Evolutionary conservation across 2,888 invertebrate genomes (phyloP).

Genomic region (Sthenelais limicola): DNA sequence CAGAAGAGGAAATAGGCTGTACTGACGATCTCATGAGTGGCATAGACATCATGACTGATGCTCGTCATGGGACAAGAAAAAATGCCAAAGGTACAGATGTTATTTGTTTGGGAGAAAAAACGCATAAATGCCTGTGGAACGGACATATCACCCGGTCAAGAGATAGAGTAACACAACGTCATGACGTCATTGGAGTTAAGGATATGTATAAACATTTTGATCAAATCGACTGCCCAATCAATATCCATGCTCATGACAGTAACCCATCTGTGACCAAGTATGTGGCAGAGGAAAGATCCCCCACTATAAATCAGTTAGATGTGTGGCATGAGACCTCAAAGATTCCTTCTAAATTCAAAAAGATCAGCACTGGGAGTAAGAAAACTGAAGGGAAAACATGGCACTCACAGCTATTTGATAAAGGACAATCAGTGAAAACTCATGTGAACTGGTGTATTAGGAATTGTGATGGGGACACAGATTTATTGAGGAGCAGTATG

Average conservation of each 20-base stretch:
- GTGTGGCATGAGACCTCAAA: too few relatives aligned
- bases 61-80: slow-evolving; percentile 14
- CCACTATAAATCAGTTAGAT: too few relatives aligned
- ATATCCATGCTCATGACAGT: slow-evolving; percentile 5
- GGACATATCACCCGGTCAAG: background rate
- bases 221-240: background rate
- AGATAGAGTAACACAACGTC: background rate
- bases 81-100: slow-evolving; percentile 22
- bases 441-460: too few relatives aligned
- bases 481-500: too few relatives aligned
- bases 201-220: slow-evolving; percentile 25
- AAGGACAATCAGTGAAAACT: too few relatives aligned
- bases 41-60: slow-evolving; percentile 25
- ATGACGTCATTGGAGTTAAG: slow-evolving; percentile 2
- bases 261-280: slow-evolving; percentile 10
- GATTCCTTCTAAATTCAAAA: too few relatives aligned
- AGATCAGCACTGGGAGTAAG: too few relatives aligned
- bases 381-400: too few relatives aligned
- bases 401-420: too few relatives aligned
- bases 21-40: slow-evolving; percentile 17
- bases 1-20: slow-evolving; percentile 6
- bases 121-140: slow-evolving; percentile 22
- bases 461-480: too few relatives aligned
- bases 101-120: slow-evolving; percentile 14
- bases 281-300: background rate